Percentiles rank a stretch among this genome's conserved stretches.
Conservation (phyloP, 2,888 invertebrate species). For the Polyommatus icarus region DNA sequence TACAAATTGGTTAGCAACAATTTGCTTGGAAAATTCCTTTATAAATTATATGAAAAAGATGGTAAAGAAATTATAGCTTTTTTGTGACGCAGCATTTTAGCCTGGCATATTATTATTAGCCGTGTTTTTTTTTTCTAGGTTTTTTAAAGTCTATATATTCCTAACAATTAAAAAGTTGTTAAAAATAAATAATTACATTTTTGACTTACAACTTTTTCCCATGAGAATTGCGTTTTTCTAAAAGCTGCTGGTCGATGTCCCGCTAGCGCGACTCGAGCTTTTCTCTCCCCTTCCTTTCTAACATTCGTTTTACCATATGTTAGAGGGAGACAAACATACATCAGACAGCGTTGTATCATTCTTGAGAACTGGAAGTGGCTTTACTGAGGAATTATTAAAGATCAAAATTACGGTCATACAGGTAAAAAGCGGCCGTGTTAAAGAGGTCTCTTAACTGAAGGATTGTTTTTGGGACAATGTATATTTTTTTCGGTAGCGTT, state of each 20-base stretch:
- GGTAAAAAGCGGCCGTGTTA: slow-evolving; percentile 56
- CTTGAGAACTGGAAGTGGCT: slow-evolving; percentile 73
- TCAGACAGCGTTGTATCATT: slow-evolving; percentile 51
- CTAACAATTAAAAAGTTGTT: no score
- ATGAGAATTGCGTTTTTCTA: slow-evolving; percentile 68
- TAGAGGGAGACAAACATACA: slow-evolving; percentile 54
- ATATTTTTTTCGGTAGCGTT: slow-evolving; percentile 49
- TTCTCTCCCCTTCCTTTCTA: slow-evolving; percentile 55
- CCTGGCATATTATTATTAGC: no score
- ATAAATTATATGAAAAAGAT: no score
- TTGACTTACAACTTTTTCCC: slow-evolving; percentile 58
- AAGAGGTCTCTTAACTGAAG: slow-evolving; percentile 45
- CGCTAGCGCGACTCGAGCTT: slow-evolving; percentile 72
- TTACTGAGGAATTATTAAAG: slow-evolving; percentile 67
- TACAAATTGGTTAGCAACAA: no score
- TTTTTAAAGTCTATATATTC: no score
- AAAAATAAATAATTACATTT: slow-evolving; percentile 16
- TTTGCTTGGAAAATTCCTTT: no score
- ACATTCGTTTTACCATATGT: slow-evolving; percentile 48
- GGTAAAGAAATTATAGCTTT: no score
- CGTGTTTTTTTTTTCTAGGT: no score
- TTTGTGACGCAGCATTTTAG: no score
- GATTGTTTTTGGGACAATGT: slow-evolving; percentile 42
- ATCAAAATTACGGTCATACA: slow-evolving; percentile 65
- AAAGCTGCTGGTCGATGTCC: slow-evolving; percentile 81